Percentiles rank a stretch among this genome's conserved stretches.
Conservation (phyloP, 2,113 vertebrate genomes). For the Notiomystis cincta region DNA sequence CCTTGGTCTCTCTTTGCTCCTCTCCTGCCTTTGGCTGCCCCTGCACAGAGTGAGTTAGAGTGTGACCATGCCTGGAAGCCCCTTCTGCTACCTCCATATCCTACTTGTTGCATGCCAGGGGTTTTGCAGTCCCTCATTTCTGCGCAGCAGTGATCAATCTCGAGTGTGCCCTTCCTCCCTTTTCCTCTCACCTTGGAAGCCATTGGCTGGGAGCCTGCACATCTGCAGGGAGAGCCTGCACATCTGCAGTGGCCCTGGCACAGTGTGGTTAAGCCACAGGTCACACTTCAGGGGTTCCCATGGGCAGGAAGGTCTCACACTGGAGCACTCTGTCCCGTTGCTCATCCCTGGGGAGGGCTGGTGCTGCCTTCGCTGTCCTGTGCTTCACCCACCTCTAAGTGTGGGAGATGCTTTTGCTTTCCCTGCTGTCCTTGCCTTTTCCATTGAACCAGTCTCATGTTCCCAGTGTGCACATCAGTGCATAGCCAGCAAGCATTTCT, state of each 20-base stretch:
- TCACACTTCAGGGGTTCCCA: rapidly evolving
- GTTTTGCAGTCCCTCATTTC: not conserved
- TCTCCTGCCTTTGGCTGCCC: not conserved
- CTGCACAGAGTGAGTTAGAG: not conserved
- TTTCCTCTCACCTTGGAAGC: rapidly evolving
- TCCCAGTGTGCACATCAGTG: not conserved
- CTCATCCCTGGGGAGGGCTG: rapidly evolving
- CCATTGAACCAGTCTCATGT: rapidly evolving
- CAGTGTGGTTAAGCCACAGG: not conserved
- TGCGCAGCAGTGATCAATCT: rapidly evolving
- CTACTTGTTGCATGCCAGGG: not conserved
- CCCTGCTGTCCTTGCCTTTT: not conserved
- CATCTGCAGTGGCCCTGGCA: not conserved
- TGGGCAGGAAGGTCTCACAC: not conserved
- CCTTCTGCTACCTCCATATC: not conserved
- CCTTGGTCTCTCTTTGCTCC: not conserved
- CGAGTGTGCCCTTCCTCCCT: not conserved
- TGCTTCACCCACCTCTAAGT: not conserved
- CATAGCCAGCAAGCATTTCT: not conserved
- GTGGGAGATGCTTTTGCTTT: not conserved
- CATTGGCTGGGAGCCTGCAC: not conserved
- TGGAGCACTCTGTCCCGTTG: rapidly evolving
- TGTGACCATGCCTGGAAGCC: rapidly evolving
- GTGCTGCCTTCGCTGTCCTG: not conserved
- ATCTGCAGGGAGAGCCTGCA: not conserved